Evolutionary conservation across 2,888 invertebrate genomes (phyloP), one percentile per base, ranked within the genome.

Genomic region (Noctuana brunneofusca): DNA sequence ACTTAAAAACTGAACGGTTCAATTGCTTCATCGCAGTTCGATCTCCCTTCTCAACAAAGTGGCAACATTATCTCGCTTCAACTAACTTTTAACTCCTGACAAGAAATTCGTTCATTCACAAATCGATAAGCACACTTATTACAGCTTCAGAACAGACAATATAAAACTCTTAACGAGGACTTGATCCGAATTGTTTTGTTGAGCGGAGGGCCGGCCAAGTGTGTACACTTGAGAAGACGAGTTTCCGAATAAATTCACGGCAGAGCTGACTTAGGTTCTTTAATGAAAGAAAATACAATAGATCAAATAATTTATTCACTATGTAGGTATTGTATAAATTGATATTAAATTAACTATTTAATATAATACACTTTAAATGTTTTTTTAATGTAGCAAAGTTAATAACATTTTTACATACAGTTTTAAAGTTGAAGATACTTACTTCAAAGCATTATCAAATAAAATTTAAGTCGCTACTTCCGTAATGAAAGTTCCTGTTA

Each of bases 91-190:
- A 59, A 59, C 50, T 59, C 54, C 52, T 59, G 30, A 59, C 59
- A 43, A 49, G 62, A 64, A 65, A 64, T 59, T 66, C 63, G 53
- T 67, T 58, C 58, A 53, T 64, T 67, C 62, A 58, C 52, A 62
- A 65, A 65, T 58, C 52, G 56, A 63, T 63, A 58, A 62, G 41
- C 52, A 53, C 64, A 63, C 58, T 62, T 62, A 65, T 43, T 35
- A 64, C 58, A 62, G 52, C 62, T 49, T 38, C 49, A 58, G 49
- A 64, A 62, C 62, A 64, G 58, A 65, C 66, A 67, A 65, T 65
- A 58, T 62, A 59, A 65, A 67, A 67, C 64, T 67, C 64, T 63
- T 66, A 68, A 65, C 66, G 64, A 64, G 64, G 53, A 55, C 58
- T 62, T 24, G 48, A 53, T 59, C 53, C 59, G 59, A 59, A 59